Evolutionary conservation across 2,113 vertebrate genomes (phyloP), one percentile per base, ranked within the genome.

Genomic region (Anas platyrhynchos): DNA sequence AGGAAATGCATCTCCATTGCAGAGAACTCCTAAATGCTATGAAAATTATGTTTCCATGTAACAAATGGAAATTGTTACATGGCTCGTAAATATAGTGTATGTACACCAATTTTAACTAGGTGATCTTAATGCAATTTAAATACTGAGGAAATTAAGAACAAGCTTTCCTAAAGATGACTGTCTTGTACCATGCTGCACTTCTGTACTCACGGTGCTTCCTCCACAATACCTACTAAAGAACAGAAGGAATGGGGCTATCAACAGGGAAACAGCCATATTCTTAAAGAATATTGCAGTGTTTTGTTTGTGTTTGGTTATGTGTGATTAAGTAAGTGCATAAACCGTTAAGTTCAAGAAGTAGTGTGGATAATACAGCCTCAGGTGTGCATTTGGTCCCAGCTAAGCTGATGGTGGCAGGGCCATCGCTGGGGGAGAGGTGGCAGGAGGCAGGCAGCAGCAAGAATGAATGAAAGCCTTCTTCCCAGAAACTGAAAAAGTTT

Each of bases 261-360:
- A 1, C n/a, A 22, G 31, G 38, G 16, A 54, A 79, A 63, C 23
- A 4, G 7, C 17, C 3, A 0, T 25, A 16, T 62, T 76, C 88
- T 41, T 18, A 31, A n/a, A 17, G 0, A 27, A 8, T 63, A 36
- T 12, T 21, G 9, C 11, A 9, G 9, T 56, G 23, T 0, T 59
- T 86, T 86, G 4, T 59, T 63, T 69, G 4, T 32, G 50, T 73
- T 17, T 81, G 7, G 6, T 16, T 43, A 12, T 71, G 91, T 87
- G 21, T 44, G n/a, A 9, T 55, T 32, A 61, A 93, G 65, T 3
- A 18, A n/a, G 34, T 41, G 18, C 0, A 2, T 52, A 75, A 75
- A 8, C 14, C 4, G 59, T n/a, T 62, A 38, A 62, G 9, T 43
- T 6, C 26, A 59, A 18, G 69, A 17, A 55, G 12, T 13, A 15